A percentile compares a stretch with the other conserved stretches of the same genome.
These are phyloP conservation scores for Hydrotaea cyrtoneurina DNA, from an alignment of 2,888 invertebrate species.

Conservation along the genomic window DNA sequence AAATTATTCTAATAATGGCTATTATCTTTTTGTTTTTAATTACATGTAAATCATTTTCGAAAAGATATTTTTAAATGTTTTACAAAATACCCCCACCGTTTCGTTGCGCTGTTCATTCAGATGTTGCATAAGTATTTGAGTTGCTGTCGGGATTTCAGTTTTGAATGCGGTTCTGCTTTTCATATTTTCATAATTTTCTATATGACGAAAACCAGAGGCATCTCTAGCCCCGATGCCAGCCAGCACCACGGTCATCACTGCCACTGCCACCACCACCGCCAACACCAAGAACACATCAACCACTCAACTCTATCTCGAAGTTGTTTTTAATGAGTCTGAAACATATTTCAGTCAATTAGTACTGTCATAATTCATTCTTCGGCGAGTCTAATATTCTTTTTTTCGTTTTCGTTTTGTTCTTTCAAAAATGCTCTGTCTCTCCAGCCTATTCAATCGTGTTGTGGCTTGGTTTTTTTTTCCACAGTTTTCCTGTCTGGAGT, in stretches of 20 bases:
- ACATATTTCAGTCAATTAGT: slow-evolving; percentile 80
- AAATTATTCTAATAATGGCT: slow-evolving; percentile 8
- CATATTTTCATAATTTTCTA: slow-evolving; percentile 63
- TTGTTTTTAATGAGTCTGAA: slow-evolving; percentile 59
- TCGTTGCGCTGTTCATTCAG: slow-evolving; percentile 26
- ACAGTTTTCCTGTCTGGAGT: slow-evolving; percentile 44
- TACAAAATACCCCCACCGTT: slow-evolving; percentile 29
- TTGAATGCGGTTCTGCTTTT: slow-evolving; percentile 43
- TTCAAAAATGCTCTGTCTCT: slow-evolving; percentile 8
- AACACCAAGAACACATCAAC: slow-evolving; percentile 55
- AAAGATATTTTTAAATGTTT: slow-evolving; percentile 8
- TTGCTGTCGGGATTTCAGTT: slow-evolving; percentile 8
- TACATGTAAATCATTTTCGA: slow-evolving; percentile 53
- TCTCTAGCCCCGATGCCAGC: neutral
- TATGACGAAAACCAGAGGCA: slow-evolving; percentile 59
- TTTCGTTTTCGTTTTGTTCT: slow-evolving; percentile 40
- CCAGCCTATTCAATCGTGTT: slow-evolving; percentile 16
- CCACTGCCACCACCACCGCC: slow-evolving; percentile 4
- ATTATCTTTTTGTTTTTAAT: slow-evolving; percentile 46
- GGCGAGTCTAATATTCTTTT: slow-evolving; percentile 75
- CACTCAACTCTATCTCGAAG: slow-evolving; percentile 56
- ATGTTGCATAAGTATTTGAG: neutral
- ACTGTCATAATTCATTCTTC: slow-evolving; percentile 80
- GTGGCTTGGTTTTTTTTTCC: too few relatives aligned
- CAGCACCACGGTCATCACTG: slow-evolving; percentile 28